Evolutionary conservation across 64 coral and sea anemone genomes (phyloP), one percentile per base, ranked within the genome.

Genomic region (Trachythela sp.): DNA sequence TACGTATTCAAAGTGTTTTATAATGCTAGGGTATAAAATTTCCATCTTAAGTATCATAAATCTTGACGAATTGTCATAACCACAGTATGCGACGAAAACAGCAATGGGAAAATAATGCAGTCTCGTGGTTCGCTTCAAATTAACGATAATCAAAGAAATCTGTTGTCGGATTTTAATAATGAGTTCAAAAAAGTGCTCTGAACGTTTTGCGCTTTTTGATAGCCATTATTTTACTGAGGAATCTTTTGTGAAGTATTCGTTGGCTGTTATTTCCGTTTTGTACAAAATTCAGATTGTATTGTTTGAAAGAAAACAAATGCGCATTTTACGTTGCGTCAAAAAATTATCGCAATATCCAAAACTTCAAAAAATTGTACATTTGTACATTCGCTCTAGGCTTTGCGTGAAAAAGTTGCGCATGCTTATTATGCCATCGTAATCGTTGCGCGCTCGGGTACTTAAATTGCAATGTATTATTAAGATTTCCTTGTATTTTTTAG

Each of bases 21-120:
- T 80, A 45, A 80, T 37, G 75, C 33, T 80, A 35, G 75, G 75
- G 75, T 80, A 80, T 80, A 80, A 80, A 80, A 80, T 80, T 80
- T 80, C 75, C 33, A 80, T 13, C 37, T 39, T 80, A 80, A 80
- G 75, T 80, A 80, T 80, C 75, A 80, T 80, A 80, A 80, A 80
- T 80, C 75, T 80, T 80, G 33, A 39, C 56, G 71, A 80, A 80
- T 80, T 80, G 75, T 80, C 75, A 80, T 39, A 10, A 29, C 75
- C 75, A 80, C 75, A 80, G 37, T 80, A 80, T 39, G 75, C 75
- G 75, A 80, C 75, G 75, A 80, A 80, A 80, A 80, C 37, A 37
- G 37, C 75, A 39, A 36, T 80, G 33, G 42, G 37, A 35, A 13
- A 39, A 37, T 80, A 39, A 64, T 64, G 20, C 56, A 64, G 56